Evolutionary conservation across 2,888 invertebrate genomes (phyloP), one percentile per base, ranked within the genome.

Genomic region (Hermodice carunculata): DNA sequence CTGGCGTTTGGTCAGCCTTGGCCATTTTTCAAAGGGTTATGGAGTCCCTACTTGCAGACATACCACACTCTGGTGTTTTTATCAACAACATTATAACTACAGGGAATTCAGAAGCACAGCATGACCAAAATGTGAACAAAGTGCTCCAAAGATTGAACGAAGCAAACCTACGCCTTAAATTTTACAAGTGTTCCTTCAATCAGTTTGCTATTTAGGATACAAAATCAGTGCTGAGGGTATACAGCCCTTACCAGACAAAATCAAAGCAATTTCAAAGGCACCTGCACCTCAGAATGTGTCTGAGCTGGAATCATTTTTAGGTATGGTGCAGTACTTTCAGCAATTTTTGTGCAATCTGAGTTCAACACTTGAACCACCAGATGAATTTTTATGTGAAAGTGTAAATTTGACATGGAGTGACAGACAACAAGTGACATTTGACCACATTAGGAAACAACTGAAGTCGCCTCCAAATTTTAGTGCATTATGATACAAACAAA

Each of bases 401-500:
- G 24, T 11, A 8, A 5, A 19, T n/a, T 56, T 42, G 43, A 22
- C 1, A 3, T 56, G 43, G 56, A 24, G 3, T 14, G 1, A 1
- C n/a, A n/a, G 17, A 6, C 22, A 22, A 3, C n/a, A 42, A 1
- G 19, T 19, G 14, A 43, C 56, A 6, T 59, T 34, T 40, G 19
- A 24, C 5, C 14, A 49, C 28, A 14, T 19, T 4, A 59, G 49
- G 37, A 28, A 48, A 24, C 29, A 24, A 19, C 6, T 59, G 3
- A 22, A 19, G 22, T 59, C 34, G 26, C 28, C 22, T 2, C 17
- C 6, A n/a, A n/a, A 37, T 59, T 11, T 26, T 59, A 5, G 34
- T 37, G n/a, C 59, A 59, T 26, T 59, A 49, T 48, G 59, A 59
- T 49, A 34, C 59, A 11, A 37, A 48, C 14, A n/a, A n/a, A 11